Evolutionary conservation across 2,888 invertebrate species (phyloP).

Genomic region (Cheilosia impressa): DNA sequence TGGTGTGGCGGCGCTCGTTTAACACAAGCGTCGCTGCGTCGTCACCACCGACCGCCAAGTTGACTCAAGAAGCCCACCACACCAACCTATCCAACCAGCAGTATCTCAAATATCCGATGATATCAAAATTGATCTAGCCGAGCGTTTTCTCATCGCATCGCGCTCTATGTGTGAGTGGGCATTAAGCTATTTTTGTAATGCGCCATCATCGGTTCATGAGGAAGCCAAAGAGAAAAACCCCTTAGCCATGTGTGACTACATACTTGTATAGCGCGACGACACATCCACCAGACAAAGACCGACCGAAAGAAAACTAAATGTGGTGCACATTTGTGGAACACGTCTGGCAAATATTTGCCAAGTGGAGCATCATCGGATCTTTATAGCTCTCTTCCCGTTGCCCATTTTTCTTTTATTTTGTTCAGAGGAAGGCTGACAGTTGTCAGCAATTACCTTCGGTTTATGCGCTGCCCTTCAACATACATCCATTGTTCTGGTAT

Average conservation of each 20-base stretch:
- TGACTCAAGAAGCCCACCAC: constrained; percentile 25
- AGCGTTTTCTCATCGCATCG: not conserved
- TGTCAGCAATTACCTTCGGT: constrained; percentile 60
- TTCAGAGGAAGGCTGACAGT: constrained; percentile 41
- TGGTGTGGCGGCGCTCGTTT: constrained; percentile 19
- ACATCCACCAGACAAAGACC: constrained; percentile 46
- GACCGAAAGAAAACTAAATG: constrained; percentile 45
- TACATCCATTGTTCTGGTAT: constrained; percentile 40
- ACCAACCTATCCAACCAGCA: constrained; percentile 7
- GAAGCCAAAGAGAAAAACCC: constrained; percentile 58
- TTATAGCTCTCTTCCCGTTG: constrained; percentile 14
- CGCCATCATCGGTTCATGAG: constrained; percentile 64
- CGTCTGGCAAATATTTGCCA: constrained; percentile 79
- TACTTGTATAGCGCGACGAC: constrained; percentile 59
- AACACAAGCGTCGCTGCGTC: constrained; percentile 12
- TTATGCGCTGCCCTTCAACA: constrained; percentile 50
- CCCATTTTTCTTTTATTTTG: constrained; percentile 24
- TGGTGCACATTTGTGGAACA: constrained; percentile 76
- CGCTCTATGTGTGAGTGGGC: constrained; percentile 29
- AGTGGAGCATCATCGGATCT: constrained; percentile 76
- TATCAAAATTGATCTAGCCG: constrained; percentile 45
- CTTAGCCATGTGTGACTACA: constrained; percentile 30
- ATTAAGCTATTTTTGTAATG: constrained; percentile 68
- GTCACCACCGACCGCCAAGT: constrained; percentile 6
- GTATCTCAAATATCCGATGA: constrained; percentile 64